Evolutionary conservation across 2,797 vertebrate species (phyloP).

Genomic region (Tokudaia muenninki): DNA sequence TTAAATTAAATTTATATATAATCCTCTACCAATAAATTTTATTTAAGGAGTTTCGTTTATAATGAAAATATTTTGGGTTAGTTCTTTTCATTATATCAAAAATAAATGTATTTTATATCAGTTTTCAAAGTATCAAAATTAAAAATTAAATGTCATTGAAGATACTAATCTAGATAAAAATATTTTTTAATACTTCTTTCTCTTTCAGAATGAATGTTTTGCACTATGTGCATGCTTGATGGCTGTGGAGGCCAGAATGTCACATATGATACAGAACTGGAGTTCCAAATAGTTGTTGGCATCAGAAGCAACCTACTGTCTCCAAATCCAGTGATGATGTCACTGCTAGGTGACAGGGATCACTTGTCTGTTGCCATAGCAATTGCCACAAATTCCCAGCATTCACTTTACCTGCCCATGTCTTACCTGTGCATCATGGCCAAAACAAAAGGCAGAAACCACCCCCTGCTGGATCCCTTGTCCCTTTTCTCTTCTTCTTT

Average conservation of each 20-base stretch:
- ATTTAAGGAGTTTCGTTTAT: constrained; percentile 30
- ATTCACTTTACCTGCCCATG: too few relatives aligned
- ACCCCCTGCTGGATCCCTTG: too few relatives aligned
- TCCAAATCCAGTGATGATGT: too few relatives aligned
- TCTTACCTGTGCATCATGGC: too few relatives aligned
- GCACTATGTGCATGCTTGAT: not conserved
- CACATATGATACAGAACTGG: not conserved
- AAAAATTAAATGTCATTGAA: constrained; percentile 17
- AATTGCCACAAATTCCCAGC: too few relatives aligned
- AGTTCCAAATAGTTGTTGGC: not conserved
- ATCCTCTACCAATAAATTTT: constrained; percentile 30
- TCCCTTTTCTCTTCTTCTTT: too few relatives aligned
- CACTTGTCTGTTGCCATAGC: too few relatives aligned
- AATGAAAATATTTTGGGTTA: not conserved
- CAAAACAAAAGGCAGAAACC: too few relatives aligned
- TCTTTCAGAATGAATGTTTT: not conserved
- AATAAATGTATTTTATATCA: constrained; percentile 23
- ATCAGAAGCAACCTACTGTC: too few relatives aligned
- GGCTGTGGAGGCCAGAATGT: not conserved
- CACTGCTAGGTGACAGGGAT: too few relatives aligned
- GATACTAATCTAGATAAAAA: not conserved
- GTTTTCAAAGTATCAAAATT: constrained; percentile 28
- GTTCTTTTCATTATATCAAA: not conserved
- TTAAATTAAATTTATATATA: constrained; percentile 45
- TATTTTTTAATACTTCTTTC: not conserved